Conservation (phyloP, 2,888 invertebrate genomes). For the Miltochrista miniata region DNA sequence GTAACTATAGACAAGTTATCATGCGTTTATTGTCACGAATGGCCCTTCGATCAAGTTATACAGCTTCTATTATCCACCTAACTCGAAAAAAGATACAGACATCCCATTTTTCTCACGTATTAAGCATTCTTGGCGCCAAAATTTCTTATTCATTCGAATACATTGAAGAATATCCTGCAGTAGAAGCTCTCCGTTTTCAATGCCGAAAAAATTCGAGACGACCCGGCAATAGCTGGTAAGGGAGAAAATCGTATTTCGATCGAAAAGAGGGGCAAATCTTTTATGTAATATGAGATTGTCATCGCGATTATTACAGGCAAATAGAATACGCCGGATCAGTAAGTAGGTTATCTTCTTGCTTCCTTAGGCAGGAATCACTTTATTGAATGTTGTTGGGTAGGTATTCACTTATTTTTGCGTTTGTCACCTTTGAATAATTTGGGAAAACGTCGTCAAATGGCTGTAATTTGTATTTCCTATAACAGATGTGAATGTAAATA, state of each 20-base stretch:
- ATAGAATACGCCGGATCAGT: slow-evolving; percentile 82
- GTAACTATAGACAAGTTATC: slow-evolving; percentile 38
- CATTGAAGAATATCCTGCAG: slow-evolving; percentile 75
- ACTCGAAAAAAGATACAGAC: slow-evolving; percentile 34
- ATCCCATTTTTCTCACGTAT: slow-evolving; percentile 44
- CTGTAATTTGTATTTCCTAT: not conserved
- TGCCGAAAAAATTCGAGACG: slow-evolving; percentile 76
- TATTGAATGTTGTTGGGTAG: slow-evolving; percentile 71
- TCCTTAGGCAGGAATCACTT: slow-evolving; percentile 77
- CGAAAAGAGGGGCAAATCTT: slow-evolving; percentile 82
- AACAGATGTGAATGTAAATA: too few species aligned
- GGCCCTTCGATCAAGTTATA: slow-evolving; percentile 19
- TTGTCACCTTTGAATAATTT: slow-evolving; percentile 44
- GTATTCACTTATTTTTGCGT: slow-evolving; percentile 50
- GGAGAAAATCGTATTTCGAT: slow-evolving; percentile 83
- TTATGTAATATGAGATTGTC: slow-evolving; percentile 84
- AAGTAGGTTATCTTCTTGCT: slow-evolving; percentile 82
- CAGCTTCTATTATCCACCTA: slow-evolving; percentile 38
- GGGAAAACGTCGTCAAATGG: slow-evolving; percentile 15
- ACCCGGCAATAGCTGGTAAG: slow-evolving; percentile 77
- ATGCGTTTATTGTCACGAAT: slow-evolving; percentile 44
- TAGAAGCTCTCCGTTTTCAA: slow-evolving; percentile 71
- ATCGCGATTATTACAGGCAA: slow-evolving; percentile 84
- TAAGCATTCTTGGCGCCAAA: slow-evolving; percentile 70
- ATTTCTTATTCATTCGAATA: slow-evolving; percentile 78